Base-by-base conservation (phyloP, 1,140 invertebrate genomes). In the Drosophila pandora region DNA sequence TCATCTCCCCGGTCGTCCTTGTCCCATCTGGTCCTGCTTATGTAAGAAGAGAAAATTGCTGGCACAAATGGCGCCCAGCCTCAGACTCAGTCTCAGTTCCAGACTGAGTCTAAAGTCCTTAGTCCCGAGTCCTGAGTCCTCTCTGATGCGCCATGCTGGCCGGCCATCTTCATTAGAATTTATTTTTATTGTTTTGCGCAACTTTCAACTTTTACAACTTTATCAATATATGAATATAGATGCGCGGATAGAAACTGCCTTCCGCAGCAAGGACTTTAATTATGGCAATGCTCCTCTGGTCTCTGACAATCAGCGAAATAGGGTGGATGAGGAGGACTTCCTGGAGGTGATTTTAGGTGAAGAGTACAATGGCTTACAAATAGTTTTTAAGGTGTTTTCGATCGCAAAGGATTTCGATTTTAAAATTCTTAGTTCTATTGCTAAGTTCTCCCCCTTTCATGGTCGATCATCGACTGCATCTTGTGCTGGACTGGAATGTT, bases 161-260 rank as follows among this genome's bases (percentile, higher is more conserved):
- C 78, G 65, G 83, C 75, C 78, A 87, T 87, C 82, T 87, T 85
- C 82, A 85, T 85, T 85, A 82, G 82, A 85, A 85, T 85, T 85
- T 87, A 87, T 87, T 87, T 87, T 87, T 87, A 87, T 87, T 87
- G 82, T 87, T 87, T 82, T 88, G 82, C 78, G 78, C 83, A 87
- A 87, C 83, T 87, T 87, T 87, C 78, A 76, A 87, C 82, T 87
- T 88, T 79, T 88, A 82, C 82, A 87, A 88, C 82, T 87, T 87
- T 87, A 87, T 87, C 82, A 87, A 87, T 87, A 87, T 87, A 87
- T 87, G 82, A 88, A 87, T 87, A 88, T 82, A 87, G 82, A 87
- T 87, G 79, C 78, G 65, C 48, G 48, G 50, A 39, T 28, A 41
- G 10, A 39, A 9, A 23, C 37, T 25, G 8, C 60, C 41, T 62